These are phyloP conservation scores for Cettia cetti DNA, from an alignment of 2,113 vertebrate species.

Conservation along the genomic window DNA sequence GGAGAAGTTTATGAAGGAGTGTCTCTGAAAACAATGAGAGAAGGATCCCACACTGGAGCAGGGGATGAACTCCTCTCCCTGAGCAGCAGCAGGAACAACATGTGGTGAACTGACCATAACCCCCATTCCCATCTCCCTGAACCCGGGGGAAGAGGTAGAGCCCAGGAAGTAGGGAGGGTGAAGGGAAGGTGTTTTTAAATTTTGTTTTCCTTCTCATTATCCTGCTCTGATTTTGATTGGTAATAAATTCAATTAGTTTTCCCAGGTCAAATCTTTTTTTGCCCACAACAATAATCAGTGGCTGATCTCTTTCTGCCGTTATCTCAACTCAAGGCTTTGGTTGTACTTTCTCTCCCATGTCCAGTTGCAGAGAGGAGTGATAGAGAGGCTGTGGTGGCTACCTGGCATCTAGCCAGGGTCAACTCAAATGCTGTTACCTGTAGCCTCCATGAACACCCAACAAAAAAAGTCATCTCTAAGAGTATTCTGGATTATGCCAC, in stretches of 20 bases:
- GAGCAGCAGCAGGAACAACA: background rate
- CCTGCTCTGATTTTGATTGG: background rate
- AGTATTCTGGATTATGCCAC: background rate
- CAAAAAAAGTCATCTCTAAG: background rate
- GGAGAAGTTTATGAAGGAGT: background rate
- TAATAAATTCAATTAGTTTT: background rate
- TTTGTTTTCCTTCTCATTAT: background rate
- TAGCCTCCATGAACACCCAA: background rate
- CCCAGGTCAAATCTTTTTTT: background rate
- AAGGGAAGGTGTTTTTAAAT: background rate
- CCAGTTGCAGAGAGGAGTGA: background rate
- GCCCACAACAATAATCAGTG: background rate
- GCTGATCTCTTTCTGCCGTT: background rate
- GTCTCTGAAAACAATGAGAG: background rate
- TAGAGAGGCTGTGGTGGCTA: background rate
- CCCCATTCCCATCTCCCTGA: background rate
- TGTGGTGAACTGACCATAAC: background rate
- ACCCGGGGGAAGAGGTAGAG: background rate
- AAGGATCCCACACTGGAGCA: background rate
- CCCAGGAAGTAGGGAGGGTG: accelerated
- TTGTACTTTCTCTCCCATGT: background rate
- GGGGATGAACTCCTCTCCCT: background rate
- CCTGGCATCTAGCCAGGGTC: background rate
- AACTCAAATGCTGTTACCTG: background rate
- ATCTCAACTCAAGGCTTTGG: background rate